Evolutionary conservation across 2,113 vertebrate genomes (phyloP).

Genomic region (Myiozetetes cayanensis): DNA sequence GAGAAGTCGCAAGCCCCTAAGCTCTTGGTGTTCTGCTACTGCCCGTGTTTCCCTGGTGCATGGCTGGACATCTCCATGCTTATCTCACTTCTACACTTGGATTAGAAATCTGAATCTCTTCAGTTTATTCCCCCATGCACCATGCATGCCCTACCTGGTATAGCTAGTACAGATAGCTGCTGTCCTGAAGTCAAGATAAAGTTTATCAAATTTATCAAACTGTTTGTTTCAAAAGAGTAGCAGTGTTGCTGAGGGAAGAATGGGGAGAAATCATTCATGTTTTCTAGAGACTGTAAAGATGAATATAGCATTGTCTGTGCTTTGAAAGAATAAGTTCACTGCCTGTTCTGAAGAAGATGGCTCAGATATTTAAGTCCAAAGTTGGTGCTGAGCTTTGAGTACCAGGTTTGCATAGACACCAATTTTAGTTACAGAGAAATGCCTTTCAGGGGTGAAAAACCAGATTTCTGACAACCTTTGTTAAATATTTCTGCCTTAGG

Average conservation of each 20-base stretch:
- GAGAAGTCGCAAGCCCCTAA: neutral
- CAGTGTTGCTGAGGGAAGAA: neutral
- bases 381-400: neutral
- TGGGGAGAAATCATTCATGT: neutral
- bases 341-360: neutral
- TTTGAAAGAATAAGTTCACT: neutral
- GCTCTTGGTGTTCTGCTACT: neutral
- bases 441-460: neutral
- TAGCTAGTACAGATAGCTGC: neutral
- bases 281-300: neutral
- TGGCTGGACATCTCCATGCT: neutral
- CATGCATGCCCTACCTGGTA: neutral
- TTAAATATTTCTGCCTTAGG: neutral
- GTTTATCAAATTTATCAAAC: neutral
- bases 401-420: rapidly evolving
- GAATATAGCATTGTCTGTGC: neutral
- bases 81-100: neutral
- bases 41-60: neutral
- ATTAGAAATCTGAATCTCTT: neutral
- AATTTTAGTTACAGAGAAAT: neutral
- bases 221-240: neutral
- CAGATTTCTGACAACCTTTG: neutral
- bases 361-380: neutral
- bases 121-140: neutral
- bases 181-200: neutral